Evolutionary conservation across 2,888 invertebrate species (phyloP).

Genomic region (Pachycephus smyrnensis): DNA sequence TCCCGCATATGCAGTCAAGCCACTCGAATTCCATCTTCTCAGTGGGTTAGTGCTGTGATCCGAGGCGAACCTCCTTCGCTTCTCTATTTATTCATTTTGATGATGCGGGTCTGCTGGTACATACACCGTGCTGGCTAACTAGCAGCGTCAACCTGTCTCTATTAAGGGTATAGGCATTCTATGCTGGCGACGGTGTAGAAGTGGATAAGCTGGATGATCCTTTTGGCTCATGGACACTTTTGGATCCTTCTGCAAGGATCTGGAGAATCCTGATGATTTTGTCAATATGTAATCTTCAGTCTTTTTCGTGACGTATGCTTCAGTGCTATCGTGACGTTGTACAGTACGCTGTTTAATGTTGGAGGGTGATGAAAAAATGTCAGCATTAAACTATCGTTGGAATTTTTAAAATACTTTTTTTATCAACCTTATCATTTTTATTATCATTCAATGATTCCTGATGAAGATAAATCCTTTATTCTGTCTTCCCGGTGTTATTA

Average conservation of each 20-base stretch:
- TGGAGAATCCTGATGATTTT: not conserved
- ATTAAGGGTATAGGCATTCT: not conserved
- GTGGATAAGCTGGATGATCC: not conserved
- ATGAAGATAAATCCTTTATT: not conserved
- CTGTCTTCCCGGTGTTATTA: not conserved
- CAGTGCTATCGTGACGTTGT: no score
- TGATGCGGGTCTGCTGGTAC: constrained; percentile 44
- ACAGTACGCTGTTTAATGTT: no score
- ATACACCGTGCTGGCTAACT: not conserved
- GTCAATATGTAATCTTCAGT: no score
- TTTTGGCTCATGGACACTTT: not conserved
- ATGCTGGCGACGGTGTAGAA: not conserved
- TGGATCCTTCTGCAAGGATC: not conserved
- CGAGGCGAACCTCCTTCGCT: constrained; percentile 33
- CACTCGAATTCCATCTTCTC: not conserved
- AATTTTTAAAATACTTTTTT: no score
- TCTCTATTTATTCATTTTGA: constrained; percentile 41
- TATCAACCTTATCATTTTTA: not conserved
- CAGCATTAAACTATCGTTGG: no score
- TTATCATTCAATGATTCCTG: not conserved
- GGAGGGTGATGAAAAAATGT: no score
- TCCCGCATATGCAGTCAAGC: not conserved
- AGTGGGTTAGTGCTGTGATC: constrained; percentile 12
- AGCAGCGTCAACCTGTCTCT: not conserved
- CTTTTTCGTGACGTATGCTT: no score